Base-by-base conservation (phyloP, 2,797 vertebrate genomes). In the Delichon dasypus region DNA sequence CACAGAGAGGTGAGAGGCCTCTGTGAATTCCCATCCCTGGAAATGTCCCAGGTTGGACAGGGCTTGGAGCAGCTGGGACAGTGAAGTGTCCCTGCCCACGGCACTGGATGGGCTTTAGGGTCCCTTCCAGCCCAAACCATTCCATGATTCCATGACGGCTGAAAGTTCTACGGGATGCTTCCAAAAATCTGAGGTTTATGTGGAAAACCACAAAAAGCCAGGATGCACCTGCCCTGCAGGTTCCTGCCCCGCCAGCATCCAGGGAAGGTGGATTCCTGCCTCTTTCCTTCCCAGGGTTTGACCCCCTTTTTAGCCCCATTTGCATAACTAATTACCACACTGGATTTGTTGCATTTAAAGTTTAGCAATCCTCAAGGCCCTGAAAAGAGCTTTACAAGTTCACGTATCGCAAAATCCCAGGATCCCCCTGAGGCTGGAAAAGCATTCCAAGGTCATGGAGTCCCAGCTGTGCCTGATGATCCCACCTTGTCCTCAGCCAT, bases 391-490 rank as follows among this genome's bases (percentile, higher is more conserved):
- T 85, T 55, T 11, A 3, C 2, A 27, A 71, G 32, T 9, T 11
- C 29, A 40, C 1, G 13, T 7, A 5, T 30, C 10, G 16, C 54
- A 54, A 4, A 73, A 67, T 47, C 16, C 23, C 20, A 4, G 53
- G 1, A 60, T 34, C 45, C 30, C 45, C 0, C 4, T 13, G 11
- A 30, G 61, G 47, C 0, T 34, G 68, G 85, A 47, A 74, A 60
- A 88, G 2, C 2, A 4, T 10, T 47, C 11, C 14, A 2, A 47
- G 76, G 0, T 3, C 45, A 34, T 0, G 0, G 13, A 72, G 23
- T 21, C 19, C 67, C 2, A 22, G 8, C 58, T 25, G 51, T 38
- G 66, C 26, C 54, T 7, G 0, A 16, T n/a, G 9, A 38, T 38
- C 23, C 40, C 48, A 18, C 40, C 47, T 1, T 54, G 73, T 34